Evolutionary conservation across 30 jellyfish, hydroid and myxozoan species (phyloP).

Genomic region (Cassiopea andromeda): DNA sequence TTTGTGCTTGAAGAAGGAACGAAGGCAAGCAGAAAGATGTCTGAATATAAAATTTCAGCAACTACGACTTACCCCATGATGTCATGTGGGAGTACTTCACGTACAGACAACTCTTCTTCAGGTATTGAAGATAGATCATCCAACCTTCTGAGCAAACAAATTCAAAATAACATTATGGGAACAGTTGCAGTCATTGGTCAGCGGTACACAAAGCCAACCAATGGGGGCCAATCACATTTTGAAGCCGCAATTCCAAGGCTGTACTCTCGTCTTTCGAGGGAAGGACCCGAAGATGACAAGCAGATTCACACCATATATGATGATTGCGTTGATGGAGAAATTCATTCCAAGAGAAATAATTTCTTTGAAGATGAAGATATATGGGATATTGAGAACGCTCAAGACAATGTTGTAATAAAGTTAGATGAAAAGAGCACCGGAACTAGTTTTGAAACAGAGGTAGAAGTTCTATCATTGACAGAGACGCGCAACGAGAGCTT

Average conservation of each 20-base stretch:
- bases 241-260: slow-evolving; percentile 12
- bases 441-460: not conserved
- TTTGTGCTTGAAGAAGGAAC: slow-evolving; percentile 44
- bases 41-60: slow-evolving; percentile 18
- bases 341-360: not conserved
- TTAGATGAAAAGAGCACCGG: not conserved
- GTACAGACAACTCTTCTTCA: not conserved
- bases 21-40: slow-evolving; percentile 27
- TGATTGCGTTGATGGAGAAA: not conserved
- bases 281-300: not conserved
- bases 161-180: not conserved
- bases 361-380: slow-evolving; percentile 4
- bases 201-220: not conserved
- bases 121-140: not conserved
- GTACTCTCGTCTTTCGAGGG: slow-evolving; percentile 42
- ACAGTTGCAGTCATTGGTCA: slow-evolving; percentile 32
- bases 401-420: not conserved
- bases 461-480: slow-evolving; percentile 20
- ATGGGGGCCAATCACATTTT: not conserved
- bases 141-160: not conserved
- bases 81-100: not conserved
- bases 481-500: slow-evolving; percentile 47
- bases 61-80: slow-evolving; percentile 21
- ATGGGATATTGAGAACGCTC: not conserved
- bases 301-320: not conserved